Conservation (phyloP, 2,797 vertebrate species). For the Alca torda region DNA sequence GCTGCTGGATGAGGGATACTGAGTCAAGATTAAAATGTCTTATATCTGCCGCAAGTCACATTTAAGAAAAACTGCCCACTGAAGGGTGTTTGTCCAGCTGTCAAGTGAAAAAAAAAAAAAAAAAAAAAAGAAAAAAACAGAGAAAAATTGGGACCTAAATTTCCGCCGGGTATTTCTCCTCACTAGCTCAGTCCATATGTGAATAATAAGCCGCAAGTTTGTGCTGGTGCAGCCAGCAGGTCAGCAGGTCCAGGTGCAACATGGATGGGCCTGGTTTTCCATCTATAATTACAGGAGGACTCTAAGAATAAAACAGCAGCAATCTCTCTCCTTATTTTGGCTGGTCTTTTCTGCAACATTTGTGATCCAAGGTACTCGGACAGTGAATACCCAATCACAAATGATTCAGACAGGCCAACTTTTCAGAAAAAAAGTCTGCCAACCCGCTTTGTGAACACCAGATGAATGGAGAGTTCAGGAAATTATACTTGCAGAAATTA, state of each 20-base stretch:
- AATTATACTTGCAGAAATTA: not conserved
- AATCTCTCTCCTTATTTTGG: not conserved
- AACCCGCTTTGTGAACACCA: not conserved
- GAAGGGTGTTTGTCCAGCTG: not conserved
- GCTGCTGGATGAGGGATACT: not conserved
- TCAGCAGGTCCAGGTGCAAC: not conserved
- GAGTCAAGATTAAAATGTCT: not conserved
- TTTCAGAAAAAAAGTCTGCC: not conserved
- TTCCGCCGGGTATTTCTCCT: not conserved
- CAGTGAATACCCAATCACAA: not conserved
- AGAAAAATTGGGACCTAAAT: not conserved
- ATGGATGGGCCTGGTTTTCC: not conserved
- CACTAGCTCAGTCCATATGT: not conserved
- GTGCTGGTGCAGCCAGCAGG: not conserved
- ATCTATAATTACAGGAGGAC: not conserved
- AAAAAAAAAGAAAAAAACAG: not conserved
- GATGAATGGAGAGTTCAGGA: not conserved
- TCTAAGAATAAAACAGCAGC: not conserved
- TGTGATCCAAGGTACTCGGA: not conserved
- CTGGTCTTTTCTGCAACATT: fast-evolving
- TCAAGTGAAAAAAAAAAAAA: not conserved
- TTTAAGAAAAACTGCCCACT: not conserved
- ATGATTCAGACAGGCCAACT: not conserved
- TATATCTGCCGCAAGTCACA: not conserved
- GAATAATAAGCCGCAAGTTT: not conserved